phyloP scores from a whole-genome alignment of 1,140 invertebrate species.

The Ericerus pela region DNA sequence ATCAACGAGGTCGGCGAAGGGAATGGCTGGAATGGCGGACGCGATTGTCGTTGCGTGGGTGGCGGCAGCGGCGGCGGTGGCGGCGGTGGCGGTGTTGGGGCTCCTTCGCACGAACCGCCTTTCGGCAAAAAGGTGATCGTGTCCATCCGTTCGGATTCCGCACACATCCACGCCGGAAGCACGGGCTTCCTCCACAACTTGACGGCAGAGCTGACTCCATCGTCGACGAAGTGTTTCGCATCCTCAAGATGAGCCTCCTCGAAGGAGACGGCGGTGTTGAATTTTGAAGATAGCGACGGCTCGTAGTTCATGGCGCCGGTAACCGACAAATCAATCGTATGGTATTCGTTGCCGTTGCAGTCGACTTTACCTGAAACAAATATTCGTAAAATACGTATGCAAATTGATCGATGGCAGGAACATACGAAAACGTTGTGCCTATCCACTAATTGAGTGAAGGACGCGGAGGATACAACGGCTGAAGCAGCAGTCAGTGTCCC shows the following conservation, averaged over 20 bases:
- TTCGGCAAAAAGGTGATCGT: no score
- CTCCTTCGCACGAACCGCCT: no score
- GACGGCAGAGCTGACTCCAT: not conserved
- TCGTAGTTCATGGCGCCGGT: not conserved
- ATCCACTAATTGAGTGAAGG: no score
- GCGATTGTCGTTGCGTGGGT: no score
- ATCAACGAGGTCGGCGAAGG: not conserved
- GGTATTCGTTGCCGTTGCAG: not conserved
- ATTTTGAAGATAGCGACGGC: not conserved
- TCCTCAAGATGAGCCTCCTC: not conserved
- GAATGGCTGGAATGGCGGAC: not conserved
- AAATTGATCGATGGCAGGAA: no score
- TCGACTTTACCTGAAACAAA: not conserved
- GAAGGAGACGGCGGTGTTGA: not conserved
- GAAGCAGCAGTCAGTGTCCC: no score
- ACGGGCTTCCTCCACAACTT: no score
- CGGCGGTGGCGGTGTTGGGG: no score
- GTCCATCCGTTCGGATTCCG: no score
- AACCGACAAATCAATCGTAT: not conserved
- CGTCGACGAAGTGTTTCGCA: not conserved
- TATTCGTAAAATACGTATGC: no score
- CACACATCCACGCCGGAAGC: not conserved
- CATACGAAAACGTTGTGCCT: no score
- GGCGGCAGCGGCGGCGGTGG: not conserved
- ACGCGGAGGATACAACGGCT: no score